Percentiles rank a stretch among this genome's conserved stretches.
phyloP scores from a whole-genome alignment of 2,888 invertebrate species.

The Acheta domesticus region DNA sequence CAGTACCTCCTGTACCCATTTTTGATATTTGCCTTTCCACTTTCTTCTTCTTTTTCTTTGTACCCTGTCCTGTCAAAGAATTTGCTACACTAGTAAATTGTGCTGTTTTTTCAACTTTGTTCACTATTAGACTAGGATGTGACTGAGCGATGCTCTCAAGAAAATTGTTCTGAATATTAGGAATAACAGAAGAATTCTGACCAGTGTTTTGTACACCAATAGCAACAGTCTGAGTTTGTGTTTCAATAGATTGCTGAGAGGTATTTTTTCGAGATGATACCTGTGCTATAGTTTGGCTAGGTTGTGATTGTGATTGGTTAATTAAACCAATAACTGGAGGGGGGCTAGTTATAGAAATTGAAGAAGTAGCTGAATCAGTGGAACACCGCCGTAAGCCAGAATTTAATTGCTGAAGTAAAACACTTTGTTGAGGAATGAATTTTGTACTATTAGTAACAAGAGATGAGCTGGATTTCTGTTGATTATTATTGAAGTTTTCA shows the following conservation, averaged over 20 bases:
- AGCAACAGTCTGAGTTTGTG: slow-evolving; percentile 31
- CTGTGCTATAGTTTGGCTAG: background rate
- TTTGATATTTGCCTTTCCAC: background rate
- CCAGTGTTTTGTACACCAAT: slow-evolving; percentile 26
- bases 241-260: slow-evolving; percentile 34
- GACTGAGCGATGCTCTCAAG: slow-evolving; percentile 35
- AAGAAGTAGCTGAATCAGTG: slow-evolving; percentile 34
- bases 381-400: slow-evolving; percentile 33
- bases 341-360: slow-evolving; percentile 33
- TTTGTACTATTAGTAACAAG: background rate
- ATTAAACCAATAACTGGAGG: slow-evolving; percentile 33
- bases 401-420: slow-evolving; percentile 36
- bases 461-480: slow-evolving; percentile 22
- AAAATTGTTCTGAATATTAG: slow-evolving; percentile 35
- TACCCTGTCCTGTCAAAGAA: background rate
- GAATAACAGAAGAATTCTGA: background rate
- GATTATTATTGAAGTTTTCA: slow-evolving; percentile 23
- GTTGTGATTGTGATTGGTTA: slow-evolving; percentile 24
- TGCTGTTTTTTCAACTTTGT: slow-evolving; percentile 25
- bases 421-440: slow-evolving; percentile 28
- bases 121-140: slow-evolving; percentile 29
- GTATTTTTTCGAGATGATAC: slow-evolving; percentile 24
- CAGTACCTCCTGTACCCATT: background rate
- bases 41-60: slow-evolving; percentile 24
- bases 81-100: slow-evolving; percentile 7